Percentiles rank a stretch among this genome's conserved stretches.
Evolutionary conservation across 2,797 vertebrate genomes (phyloP).

Genomic region (Sebastes dallii): DNA sequence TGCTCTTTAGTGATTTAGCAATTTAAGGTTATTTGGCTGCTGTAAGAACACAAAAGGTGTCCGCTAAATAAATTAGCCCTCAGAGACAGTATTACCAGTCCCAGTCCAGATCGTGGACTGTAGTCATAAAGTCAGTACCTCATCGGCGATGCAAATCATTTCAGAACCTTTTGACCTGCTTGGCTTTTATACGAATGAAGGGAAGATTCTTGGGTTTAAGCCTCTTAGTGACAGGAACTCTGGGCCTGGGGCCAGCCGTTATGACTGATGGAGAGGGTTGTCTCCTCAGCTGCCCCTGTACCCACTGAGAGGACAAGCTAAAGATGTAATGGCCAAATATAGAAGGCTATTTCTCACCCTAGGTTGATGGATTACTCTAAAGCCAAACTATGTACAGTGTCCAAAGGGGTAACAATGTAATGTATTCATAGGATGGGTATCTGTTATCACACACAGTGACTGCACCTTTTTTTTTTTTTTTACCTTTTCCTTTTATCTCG

Average conservation of each 20-base stretch:
- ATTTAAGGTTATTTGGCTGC: conserved; percentile 26
- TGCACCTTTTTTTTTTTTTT: conserved; percentile 39
- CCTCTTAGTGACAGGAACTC: conserved; percentile 94
- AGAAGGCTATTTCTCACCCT: conserved; percentile 95
- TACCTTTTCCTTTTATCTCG: conserved; percentile 41
- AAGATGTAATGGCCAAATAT: conserved; percentile 87
- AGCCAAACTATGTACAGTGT: conserved; percentile 87
- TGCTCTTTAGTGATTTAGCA: conserved; percentile 9
- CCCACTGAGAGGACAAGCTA: conserved; percentile 76
- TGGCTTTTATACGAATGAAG: conserved; percentile 92
- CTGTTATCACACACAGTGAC: conserved; percentile 49
- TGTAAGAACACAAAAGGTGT: conserved; percentile 17
- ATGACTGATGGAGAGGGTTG: conserved; percentile 91
- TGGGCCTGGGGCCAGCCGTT: conserved; percentile 83
- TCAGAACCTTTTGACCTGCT: conserved; percentile 93
- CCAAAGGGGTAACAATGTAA: conserved; percentile 76
- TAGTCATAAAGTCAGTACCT: conserved; percentile 79
- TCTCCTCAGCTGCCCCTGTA: conserved; percentile 90
- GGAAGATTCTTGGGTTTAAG: conserved; percentile 93
- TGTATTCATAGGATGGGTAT: conserved; percentile 58
- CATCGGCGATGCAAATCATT: conserved; percentile 93
- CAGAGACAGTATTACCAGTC: conserved; percentile 27
- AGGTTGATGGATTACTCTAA: conserved; percentile 88
- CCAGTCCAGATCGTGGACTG: conserved; percentile 25
- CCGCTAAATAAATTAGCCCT: conserved; percentile 25